Evolutionary conservation across 35 echinoderm and acorn worm genomes (phyloP).

Genomic region (Apostichopus parvimensis): DNA sequence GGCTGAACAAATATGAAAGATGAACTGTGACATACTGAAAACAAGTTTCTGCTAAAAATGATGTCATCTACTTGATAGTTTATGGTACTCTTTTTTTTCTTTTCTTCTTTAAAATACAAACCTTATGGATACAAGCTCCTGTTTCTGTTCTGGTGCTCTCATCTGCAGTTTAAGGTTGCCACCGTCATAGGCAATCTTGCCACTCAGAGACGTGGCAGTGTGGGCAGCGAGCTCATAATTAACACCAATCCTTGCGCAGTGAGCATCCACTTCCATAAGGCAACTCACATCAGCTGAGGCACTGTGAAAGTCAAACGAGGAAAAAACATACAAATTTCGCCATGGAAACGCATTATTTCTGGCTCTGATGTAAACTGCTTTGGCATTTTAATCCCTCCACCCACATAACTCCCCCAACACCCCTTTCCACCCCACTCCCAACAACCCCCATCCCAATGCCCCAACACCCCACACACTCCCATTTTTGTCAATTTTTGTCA

Average conservation of each 20-base stretch:
- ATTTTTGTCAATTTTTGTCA: too few species aligned
- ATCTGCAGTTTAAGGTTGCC: constrained; percentile 64
- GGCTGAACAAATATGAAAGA: too few species aligned
- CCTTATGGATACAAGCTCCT: constrained; percentile 77
- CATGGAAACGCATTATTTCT: too few species aligned
- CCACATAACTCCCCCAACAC: too few species aligned
- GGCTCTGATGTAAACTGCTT: background rate
- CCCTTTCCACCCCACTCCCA: too few species aligned
- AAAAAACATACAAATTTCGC: background rate
- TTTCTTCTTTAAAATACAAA: constrained; percentile 27
- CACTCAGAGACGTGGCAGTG: constrained; percentile 64
- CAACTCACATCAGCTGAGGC: constrained; percentile 74
- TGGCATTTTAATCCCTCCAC: background rate
- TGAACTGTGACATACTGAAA: too few species aligned
- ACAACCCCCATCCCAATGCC: too few species aligned
- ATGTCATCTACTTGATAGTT: too few species aligned
- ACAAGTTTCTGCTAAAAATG: too few species aligned
- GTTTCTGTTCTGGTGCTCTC: constrained; percentile 67
- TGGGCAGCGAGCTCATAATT: constrained; percentile 59
- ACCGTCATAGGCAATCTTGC: constrained; percentile 67
- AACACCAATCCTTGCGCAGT: constrained; percentile 64
- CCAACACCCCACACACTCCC: too few species aligned
- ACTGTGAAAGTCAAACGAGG: constrained; percentile 39
- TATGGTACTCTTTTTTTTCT: too few species aligned
- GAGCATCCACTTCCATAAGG: constrained; percentile 68